Conservation (phyloP, 2,888 invertebrate genomes). For the Antheraea assamensis region DNA sequence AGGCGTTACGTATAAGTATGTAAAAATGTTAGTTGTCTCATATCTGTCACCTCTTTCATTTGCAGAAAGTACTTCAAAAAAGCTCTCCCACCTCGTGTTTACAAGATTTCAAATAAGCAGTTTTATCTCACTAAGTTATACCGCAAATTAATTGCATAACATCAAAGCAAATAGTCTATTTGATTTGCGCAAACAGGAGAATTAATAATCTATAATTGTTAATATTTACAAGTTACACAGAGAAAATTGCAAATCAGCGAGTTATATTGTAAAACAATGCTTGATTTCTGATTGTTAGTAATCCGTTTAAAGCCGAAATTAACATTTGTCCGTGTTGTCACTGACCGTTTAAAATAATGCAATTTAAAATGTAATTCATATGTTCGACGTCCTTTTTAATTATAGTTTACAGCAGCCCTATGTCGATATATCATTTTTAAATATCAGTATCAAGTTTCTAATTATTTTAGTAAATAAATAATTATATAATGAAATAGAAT, state of each 20-base stretch:
- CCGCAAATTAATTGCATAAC: not conserved
- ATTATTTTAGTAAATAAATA: too few relatives aligned
- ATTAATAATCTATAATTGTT: constrained; percentile 30
- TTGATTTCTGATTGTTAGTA: constrained; percentile 38
- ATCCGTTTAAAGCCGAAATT: constrained; percentile 50
- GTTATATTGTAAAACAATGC: constrained; percentile 27
- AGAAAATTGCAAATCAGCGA: constrained; percentile 30
- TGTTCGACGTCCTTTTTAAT: constrained; percentile 36
- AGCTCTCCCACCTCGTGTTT: not conserved
- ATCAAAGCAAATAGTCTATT: not conserved
- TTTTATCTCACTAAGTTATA: not conserved
- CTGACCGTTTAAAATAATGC: constrained; percentile 34
- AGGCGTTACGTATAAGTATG: too few relatives aligned
- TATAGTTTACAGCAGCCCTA: constrained; percentile 27
- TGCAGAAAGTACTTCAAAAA: not conserved
- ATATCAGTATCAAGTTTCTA: not conserved
- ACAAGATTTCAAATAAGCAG: not conserved
- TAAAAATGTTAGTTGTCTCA: too few relatives aligned
- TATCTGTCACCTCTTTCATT: not conserved
- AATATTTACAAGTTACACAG: constrained; percentile 27
- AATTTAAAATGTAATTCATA: constrained; percentile 44
- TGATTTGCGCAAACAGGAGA: constrained; percentile 2
- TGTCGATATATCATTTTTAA: not conserved
- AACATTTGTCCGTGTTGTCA: constrained; percentile 35
- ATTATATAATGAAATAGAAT: too few relatives aligned